Conservation (phyloP, 2,888 invertebrate genomes). For the Ectobius pallidus region DNA sequence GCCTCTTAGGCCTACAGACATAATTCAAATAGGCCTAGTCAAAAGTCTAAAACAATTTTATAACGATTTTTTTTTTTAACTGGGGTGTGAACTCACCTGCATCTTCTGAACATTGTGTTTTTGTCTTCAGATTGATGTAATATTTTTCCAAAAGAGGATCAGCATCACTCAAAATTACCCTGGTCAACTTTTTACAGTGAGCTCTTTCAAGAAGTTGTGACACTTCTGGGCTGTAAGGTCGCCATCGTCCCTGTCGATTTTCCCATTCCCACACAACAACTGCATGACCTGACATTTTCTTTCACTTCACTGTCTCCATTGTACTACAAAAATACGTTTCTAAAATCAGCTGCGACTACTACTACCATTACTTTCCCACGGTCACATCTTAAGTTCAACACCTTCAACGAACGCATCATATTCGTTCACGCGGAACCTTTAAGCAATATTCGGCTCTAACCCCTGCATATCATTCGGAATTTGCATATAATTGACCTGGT, state of each 20-base stretch:
- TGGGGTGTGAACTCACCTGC: conserved; percentile 56
- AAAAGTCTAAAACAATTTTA: too few relatives aligned
- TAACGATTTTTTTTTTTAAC: too few relatives aligned
- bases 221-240: conserved; percentile 85
- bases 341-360: neutral
- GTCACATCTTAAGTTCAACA: too few relatives aligned
- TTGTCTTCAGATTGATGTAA: conserved; percentile 76
- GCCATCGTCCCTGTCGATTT: conserved; percentile 74
- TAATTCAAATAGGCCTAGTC: too few relatives aligned
- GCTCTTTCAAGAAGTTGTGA: conserved; percentile 85
- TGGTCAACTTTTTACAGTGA: conserved; percentile 79
- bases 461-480: neutral
- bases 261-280: conserved; percentile 86
- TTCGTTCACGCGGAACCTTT: too few relatives aligned
- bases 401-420: too few relatives aligned
- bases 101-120: conserved; percentile 73
- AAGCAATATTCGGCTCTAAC: neutral
- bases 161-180: conserved; percentile 85
- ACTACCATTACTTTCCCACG: too few relatives aligned
- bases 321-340: neutral
- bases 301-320: neutral
- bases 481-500: neutral
- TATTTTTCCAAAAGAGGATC: conserved; percentile 80
- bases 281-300: conserved; percentile 61
- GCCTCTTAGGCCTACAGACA: too few relatives aligned